Evolutionary conservation across 92 coral and sea anemone species (phyloP).

Genomic region (Zoanthus sociatus): DNA sequence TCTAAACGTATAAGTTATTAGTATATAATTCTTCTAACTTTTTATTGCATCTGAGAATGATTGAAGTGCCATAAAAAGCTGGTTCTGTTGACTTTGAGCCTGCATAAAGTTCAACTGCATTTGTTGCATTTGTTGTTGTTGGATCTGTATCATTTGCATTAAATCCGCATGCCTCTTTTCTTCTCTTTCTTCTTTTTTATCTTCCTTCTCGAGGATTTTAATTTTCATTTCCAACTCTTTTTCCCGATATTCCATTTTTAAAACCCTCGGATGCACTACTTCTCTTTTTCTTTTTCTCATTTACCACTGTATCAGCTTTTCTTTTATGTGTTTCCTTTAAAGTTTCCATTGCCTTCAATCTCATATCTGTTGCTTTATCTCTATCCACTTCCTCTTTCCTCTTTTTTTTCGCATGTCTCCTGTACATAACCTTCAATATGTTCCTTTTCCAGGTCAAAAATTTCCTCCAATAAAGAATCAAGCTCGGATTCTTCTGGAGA

Average conservation of each 20-base stretch:
- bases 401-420: constrained; percentile 21
- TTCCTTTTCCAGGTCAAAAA: constrained; percentile 30
- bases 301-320: constrained; percentile 5
- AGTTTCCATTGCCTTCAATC: constrained; percentile 39
- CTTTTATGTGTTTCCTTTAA: constrained; percentile 18
- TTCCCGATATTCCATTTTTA: not conserved
- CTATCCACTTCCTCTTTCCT: constrained; percentile 33
- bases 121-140: not conserved
- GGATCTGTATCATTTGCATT: not conserved
- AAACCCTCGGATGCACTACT: not conserved
- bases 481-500: constrained; percentile 40
- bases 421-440: constrained; percentile 29
- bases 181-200: constrained; percentile 5
- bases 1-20: too few species aligned
- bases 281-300: constrained; percentile 10
- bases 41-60: too few species aligned
- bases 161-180: not conserved
- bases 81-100: constrained; percentile 7
- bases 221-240: constrained; percentile 1
- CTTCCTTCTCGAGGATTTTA: not conserved
- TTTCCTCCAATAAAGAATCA: constrained; percentile 29
- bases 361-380: constrained; percentile 38
- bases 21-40: too few species aligned
- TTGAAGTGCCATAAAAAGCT: not conserved
- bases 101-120: constrained; percentile 1